Percentiles rank a stretch among this genome's conserved stretches.
phyloP scores from a whole-genome alignment of 1,140 invertebrate genomes.

The Sycophila sp. region DNA sequence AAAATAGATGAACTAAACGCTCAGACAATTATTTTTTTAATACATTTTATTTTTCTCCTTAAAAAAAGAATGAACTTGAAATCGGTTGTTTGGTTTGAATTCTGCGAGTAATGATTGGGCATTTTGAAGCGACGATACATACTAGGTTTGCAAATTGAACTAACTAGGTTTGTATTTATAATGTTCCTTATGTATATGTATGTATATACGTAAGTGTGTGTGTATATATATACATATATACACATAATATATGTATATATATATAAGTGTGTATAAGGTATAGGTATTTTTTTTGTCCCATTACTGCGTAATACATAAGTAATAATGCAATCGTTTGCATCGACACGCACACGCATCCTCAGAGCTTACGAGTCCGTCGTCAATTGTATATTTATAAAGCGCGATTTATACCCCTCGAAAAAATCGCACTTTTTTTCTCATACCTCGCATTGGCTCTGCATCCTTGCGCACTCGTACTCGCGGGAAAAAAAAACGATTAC shows the following conservation, averaged over 20 bases:
- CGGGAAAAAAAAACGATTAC: neutral
- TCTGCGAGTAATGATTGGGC: slow-evolving; percentile 59
- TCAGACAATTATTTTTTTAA: slow-evolving; percentile 45
- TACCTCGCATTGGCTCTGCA: neutral
- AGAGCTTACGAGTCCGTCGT: neutral
- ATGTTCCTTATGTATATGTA: slow-evolving; percentile 46
- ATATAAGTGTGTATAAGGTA: slow-evolving; percentile 54
- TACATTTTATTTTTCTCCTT: slow-evolving; percentile 60
- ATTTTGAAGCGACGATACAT: slow-evolving; percentile 60
- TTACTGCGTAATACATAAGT: slow-evolving; percentile 57
- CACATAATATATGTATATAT: slow-evolving; percentile 45
- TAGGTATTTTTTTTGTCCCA: slow-evolving; percentile 47
- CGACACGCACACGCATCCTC: slow-evolving; percentile 2
- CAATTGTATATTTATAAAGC: neutral
- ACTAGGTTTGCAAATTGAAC: slow-evolving; percentile 63
- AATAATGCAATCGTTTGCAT: slow-evolving; percentile 50
- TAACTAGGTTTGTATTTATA: slow-evolving; percentile 58
- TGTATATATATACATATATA: slow-evolving; percentile 48
- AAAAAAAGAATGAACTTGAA: slow-evolving; percentile 64
- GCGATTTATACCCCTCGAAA: slow-evolving; percentile 12
- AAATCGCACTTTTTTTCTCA: slow-evolving; percentile 27
- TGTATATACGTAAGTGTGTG: slow-evolving; percentile 43
- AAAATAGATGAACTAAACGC: neutral
- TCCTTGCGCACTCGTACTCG: neutral
- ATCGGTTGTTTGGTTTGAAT: slow-evolving; percentile 53